These are phyloP conservation scores for Tachyglossus aculeatus DNA, from an alignment of 2,797 vertebrate genomes.

Conservation along the genomic window DNA sequence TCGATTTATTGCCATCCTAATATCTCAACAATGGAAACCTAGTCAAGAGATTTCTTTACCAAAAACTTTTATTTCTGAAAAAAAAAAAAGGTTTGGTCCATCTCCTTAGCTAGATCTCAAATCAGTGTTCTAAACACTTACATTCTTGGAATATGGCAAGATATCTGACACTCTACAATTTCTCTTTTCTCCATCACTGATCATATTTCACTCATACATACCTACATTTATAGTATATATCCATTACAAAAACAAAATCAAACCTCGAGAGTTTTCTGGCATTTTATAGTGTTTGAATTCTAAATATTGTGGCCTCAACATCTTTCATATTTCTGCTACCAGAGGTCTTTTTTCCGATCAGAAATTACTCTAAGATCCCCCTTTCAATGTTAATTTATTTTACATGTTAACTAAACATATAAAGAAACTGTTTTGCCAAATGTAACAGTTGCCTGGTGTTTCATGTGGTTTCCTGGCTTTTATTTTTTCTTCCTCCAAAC, in stretches of 20 bases:
- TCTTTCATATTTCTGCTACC: not conserved
- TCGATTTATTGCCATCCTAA: not conserved
- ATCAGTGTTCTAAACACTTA: no score
- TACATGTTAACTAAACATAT: conserved; percentile 34
- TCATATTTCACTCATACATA: not conserved
- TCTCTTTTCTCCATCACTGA: not conserved
- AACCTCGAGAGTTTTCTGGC: not conserved
- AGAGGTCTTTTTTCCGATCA: conserved; percentile 13
- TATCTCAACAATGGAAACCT: not conserved
- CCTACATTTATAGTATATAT: not conserved
- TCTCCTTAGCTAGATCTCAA: not conserved
- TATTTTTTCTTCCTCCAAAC: no score
- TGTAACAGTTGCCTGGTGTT: conserved; percentile 7
- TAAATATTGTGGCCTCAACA: conserved; percentile 10
- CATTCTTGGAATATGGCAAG: not conserved
- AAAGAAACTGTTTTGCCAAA: not conserved
- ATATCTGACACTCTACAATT: not conserved
- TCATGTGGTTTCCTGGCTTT: conserved; percentile 19
- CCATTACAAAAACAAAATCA: conserved; percentile 1
- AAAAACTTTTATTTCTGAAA: not conserved
- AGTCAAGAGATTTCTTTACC: no score
- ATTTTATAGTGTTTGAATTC: conserved; percentile 27
- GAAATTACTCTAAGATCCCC: conserved; percentile 24
- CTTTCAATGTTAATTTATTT: conserved; percentile 38
- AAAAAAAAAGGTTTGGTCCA: not conserved